Base-by-base conservation (phyloP, 2,797 vertebrate species). In the Telmatherina bonti region DNA sequence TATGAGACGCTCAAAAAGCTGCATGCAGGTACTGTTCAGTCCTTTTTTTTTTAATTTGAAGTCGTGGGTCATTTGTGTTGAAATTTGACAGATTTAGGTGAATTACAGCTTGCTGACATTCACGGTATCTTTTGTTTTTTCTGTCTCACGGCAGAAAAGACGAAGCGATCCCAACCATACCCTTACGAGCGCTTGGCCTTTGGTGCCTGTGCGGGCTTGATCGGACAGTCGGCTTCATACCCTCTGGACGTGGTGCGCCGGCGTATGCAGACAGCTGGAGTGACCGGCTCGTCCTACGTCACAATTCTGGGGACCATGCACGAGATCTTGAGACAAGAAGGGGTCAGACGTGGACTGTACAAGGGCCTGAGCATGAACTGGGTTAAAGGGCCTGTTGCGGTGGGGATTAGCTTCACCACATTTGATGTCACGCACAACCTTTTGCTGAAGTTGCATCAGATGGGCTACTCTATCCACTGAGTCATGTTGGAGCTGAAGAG, bases 351-450 rank as follows among this genome's bases (percentile, higher is more conserved):
- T 0, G 97, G 97, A 64, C 86, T 99, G 2, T 99, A 99, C 93
- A 99, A 99, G 78, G 97, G 97, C 62, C 94, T 99, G 70, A 99
- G 97, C 92, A 99, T 99, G 97, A 99, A 99, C 93, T 99, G 97
- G 97, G 86, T 99, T 24, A 99, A 99, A 78, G 97, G 97, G 4
- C 98, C 98, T 2, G 84, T 99, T 10, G 96, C 96, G 0, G 97
- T 99, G 59, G 97, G 97, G 5, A 95, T 99, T 73, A 99, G 98
- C 91, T 96, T 99, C 86, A 97, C 95, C 75, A 98, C 97, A 51
- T 99, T 99, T 20, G 98, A 99, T 91, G 88, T 99, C 73, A 95
- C 81, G 8, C 96, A 98, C 89, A 95, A 92, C 86, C 92, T 99
- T 16, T 90, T 98, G 65, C 91, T 94, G 38, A 96, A 95, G 57